phyloP scores from a whole-genome alignment of 1,140 invertebrate genomes.

The Drosophila asahinai region DNA sequence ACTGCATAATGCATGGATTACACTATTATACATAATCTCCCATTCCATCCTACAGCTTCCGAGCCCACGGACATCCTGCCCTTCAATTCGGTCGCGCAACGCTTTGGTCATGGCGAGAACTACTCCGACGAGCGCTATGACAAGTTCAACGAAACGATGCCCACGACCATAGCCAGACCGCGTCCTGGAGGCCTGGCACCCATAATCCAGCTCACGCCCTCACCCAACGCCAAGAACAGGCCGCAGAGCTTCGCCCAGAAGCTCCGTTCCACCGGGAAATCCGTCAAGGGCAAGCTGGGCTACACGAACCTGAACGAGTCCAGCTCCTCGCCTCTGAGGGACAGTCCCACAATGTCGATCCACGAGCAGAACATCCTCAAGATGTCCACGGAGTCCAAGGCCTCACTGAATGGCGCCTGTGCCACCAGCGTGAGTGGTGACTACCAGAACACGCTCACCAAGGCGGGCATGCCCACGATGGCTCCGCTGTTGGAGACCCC shows the following conservation, averaged over 20 bases:
- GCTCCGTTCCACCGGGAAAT: slow-evolving; percentile 92
- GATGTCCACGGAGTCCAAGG: slow-evolving; percentile 77
- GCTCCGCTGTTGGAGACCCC: slow-evolving; percentile 87
- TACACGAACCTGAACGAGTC: slow-evolving; percentile 86
- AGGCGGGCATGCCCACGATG: slow-evolving; percentile 63
- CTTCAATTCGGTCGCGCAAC: slow-evolving; percentile 78
- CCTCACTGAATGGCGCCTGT: slow-evolving; percentile 77
- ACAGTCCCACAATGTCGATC: slow-evolving; percentile 87
- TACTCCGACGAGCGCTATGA: slow-evolving; percentile 84
- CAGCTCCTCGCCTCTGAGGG: slow-evolving; percentile 89
- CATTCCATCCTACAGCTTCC: slow-evolving; percentile 85
- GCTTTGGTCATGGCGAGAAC: slow-evolving; percentile 73
- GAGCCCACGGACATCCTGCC: slow-evolving; percentile 88
- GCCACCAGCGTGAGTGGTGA: slow-evolving; percentile 78
- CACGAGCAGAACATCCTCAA: slow-evolving; percentile 87
- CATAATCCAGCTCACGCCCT: slow-evolving; percentile 86
- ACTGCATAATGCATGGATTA: too few relatives aligned
- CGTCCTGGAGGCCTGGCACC: slow-evolving; percentile 70
- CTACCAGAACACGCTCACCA: slow-evolving; percentile 75
- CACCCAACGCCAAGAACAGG: slow-evolving; percentile 89
- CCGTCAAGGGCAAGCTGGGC: slow-evolving; percentile 89
- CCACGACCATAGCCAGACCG: slow-evolving; percentile 55
- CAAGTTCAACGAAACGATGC: slow-evolving; percentile 84
- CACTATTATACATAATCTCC: neutral
- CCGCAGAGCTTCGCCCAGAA: slow-evolving; percentile 95